phyloP scores from a whole-genome alignment of 2,797 vertebrate genomes.

The Helarctos malayanus region DNA sequence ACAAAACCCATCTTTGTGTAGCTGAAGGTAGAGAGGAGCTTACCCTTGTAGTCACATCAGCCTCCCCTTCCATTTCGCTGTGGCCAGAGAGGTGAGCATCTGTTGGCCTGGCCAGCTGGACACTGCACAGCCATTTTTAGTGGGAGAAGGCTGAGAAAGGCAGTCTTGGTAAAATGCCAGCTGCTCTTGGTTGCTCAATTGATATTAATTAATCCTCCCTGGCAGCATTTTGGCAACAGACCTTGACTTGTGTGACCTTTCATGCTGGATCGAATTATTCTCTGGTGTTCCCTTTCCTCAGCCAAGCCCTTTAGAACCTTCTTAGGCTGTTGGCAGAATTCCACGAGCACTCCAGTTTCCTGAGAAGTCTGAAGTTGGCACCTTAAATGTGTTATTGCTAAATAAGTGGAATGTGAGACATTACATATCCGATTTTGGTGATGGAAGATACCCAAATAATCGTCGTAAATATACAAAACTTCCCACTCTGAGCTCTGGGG shows the following conservation, averaged over 20 bases:
- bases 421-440: conserved; percentile 53
- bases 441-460: conserved; percentile 37
- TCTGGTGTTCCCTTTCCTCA: conserved; percentile 50
- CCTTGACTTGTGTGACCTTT: conserved; percentile 66
- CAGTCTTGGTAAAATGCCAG: conserved; percentile 42
- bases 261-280: conserved; percentile 41
- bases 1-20: background rate
- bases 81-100: background rate
- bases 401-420: conserved; percentile 60
- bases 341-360: background rate
- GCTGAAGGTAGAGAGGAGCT: background rate
- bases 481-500: background rate
- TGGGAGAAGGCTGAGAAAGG: background rate
- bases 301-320: conserved; percentile 62
- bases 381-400: conserved; percentile 57
- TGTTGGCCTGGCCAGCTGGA: background rate
- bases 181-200: conserved; percentile 2
- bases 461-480: background rate
- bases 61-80: background rate
- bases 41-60: background rate
- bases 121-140: background rate
- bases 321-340: conserved; percentile 62
- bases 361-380: conserved; percentile 63
- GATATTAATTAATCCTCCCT: conserved; percentile 77
- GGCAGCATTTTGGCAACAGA: conserved; percentile 70